Base-by-base conservation (phyloP, 1,140 invertebrate species). In the Frieseomelitta varia region DNA sequence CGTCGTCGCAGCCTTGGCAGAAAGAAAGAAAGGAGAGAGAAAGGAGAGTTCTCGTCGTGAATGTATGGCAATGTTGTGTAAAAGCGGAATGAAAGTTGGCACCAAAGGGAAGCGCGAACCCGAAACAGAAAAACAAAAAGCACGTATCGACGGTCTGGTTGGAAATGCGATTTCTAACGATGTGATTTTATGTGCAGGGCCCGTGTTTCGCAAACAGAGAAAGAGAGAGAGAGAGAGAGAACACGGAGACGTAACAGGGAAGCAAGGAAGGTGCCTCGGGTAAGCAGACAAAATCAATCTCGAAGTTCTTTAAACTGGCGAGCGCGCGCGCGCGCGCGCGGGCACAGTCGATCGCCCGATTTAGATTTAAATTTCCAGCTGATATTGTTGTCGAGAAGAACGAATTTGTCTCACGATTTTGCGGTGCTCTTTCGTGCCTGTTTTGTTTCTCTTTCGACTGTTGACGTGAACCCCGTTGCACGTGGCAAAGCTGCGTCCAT, bases 361-460 rank as follows among this genome's bases (percentile, higher is more conserved):
- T 84, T 79, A 67, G 51, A 80, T 84, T 68, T 34, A 74, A 67
- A 84, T 84, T 71, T 69, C 39, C 56, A 58, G 17, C 11, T 47
- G 69, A 55, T 68, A 34, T 84, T 74, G 53, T 80, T 74, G 77
- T 47, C 58, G 67, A 74, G 27, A 34, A 56, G 68, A 67, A 73
- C 69, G 83, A 67, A 67, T 84, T 84, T 79, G 77, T 74, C 82
- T 79, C 72, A 51, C 72, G 76, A 80, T 79, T 63, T 72, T 47
- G 39, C 24, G 10, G 24, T 53, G 55, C 51, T 24, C n/a, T n/a
- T 39, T 11, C 14, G 6, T 3, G 6, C 19, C 30, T 15, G 14
- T 34, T n/a, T n/a, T 63, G 51, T 58, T 30, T 69, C 47, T 17
- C 21, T 72, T 11, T 72, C 15, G 81, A 21, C 17, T 39, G 39